phyloP scores from a whole-genome alignment of 2,888 invertebrate species.

The Phengaris arion region DNA sequence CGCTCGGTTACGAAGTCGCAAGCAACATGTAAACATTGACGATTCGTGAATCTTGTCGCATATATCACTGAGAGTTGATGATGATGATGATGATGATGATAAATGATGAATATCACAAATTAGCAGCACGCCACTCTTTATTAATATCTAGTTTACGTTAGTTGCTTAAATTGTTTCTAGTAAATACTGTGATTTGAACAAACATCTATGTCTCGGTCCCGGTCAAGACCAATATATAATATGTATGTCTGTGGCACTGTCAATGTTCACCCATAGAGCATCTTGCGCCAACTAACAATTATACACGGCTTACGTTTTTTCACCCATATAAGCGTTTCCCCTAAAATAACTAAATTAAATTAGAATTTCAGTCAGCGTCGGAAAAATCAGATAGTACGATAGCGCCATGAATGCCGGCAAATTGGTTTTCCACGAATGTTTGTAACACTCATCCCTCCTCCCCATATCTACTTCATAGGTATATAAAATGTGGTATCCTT shows the following conservation, averaged over 20 bases:
- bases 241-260: too few species aligned
- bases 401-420: background rate
- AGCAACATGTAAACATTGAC: too few species aligned
- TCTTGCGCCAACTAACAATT: too few species aligned
- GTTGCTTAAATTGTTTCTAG: background rate
- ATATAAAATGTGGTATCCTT: too few species aligned
- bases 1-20: too few species aligned
- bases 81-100: too few species aligned
- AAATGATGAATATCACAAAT: constrained; percentile 4
- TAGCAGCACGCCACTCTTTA: constrained; percentile 8
- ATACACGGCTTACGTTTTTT: too few species aligned
- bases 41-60: background rate
- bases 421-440: constrained; percentile 9
- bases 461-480: too few species aligned
- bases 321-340: too few species aligned
- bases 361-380: background rate
- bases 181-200: background rate
- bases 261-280: too few species aligned
- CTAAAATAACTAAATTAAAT: background rate
- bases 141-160: constrained; percentile 12
- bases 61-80: background rate
- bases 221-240: too few species aligned
- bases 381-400: background rate
- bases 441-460: background rate
- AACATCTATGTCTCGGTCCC: background rate